A percentile compares a stretch with the other conserved stretches of the same genome.
These are phyloP conservation scores for Cyrtonyx montezumae DNA, from an alignment of 2,113 vertebrate genomes.

Conservation along the genomic window DNA sequence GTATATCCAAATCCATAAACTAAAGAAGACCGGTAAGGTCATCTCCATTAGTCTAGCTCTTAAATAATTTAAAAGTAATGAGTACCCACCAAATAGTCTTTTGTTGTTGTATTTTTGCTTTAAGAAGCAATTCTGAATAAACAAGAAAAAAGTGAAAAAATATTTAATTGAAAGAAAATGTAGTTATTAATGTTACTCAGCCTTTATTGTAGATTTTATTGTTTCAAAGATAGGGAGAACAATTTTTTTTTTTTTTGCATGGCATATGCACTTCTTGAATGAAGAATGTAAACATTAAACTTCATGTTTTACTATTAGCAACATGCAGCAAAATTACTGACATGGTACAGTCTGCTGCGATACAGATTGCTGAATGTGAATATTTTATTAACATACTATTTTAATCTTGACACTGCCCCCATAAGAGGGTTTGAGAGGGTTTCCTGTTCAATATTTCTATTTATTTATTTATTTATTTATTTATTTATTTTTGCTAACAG, in stretches of 20 bases:
- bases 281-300: not conserved
- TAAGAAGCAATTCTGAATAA: not conserved
- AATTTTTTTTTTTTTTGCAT: not conserved
- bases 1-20: not conserved
- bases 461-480: not conserved
- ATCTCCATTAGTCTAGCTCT: not conserved
- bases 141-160: not conserved
- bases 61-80: constrained; percentile 1
- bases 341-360: not conserved
- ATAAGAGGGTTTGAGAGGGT: not conserved
- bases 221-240: not conserved
- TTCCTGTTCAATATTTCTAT: not conserved
- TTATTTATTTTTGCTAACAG: not conserved
- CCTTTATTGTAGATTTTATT: not conserved
- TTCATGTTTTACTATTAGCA: not conserved
- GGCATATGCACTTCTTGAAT: not conserved
- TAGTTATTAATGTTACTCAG: not conserved
- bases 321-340: not conserved
- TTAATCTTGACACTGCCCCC: not conserved
- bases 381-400: not conserved
- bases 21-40: not conserved
- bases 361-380: accelerated
- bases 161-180: not conserved
- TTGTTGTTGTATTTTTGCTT: not conserved
- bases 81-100: not conserved